These are phyloP conservation scores for Gambusia affinis DNA, from an alignment of 2,113 vertebrate species.

Conservation along the genomic window DNA sequence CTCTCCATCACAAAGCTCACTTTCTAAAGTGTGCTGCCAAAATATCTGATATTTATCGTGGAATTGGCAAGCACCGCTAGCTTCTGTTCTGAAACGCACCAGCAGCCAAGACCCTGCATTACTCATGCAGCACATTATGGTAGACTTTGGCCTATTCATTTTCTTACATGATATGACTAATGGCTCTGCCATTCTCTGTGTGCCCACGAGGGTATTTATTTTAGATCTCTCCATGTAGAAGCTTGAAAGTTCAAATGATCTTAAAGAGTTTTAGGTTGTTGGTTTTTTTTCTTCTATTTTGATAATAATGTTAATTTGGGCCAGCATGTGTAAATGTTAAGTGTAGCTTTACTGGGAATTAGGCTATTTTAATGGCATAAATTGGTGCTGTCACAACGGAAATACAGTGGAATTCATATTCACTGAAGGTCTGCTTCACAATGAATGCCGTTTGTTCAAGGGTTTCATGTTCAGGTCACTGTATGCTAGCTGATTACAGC, in stretches of 20 bases:
- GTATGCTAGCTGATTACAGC: slow-evolving; percentile 12
- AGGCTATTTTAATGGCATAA: background rate
- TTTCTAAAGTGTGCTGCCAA: slow-evolving; percentile 69
- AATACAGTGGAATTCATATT: background rate
- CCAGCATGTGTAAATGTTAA: background rate
- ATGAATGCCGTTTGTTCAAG: background rate
- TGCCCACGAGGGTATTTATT: slow-evolving; percentile 71
- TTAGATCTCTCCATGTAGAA: slow-evolving; percentile 68
- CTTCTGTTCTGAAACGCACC: slow-evolving; percentile 67
- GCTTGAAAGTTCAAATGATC: slow-evolving; percentile 44
- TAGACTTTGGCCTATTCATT: slow-evolving; percentile 68
- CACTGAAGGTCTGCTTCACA: background rate
- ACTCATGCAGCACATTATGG: slow-evolving; percentile 59
- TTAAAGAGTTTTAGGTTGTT: background rate
- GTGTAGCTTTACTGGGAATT: slow-evolving; percentile 7
- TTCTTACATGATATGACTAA: slow-evolving; percentile 65
- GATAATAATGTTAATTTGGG: background rate
- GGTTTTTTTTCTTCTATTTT: background rate
- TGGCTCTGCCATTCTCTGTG: slow-evolving; percentile 61
- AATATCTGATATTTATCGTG: slow-evolving; percentile 76
- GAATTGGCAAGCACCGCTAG: slow-evolving; percentile 67
- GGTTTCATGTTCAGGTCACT: slow-evolving; percentile 27
- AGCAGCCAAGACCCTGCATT: slow-evolving; percentile 62
- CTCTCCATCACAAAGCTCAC: slow-evolving; percentile 64
- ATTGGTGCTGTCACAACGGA: background rate